Base-by-base conservation (phyloP, 37 sponge, comb jelly and placozoan species). In the Cladorhizidae sp. region DNA sequence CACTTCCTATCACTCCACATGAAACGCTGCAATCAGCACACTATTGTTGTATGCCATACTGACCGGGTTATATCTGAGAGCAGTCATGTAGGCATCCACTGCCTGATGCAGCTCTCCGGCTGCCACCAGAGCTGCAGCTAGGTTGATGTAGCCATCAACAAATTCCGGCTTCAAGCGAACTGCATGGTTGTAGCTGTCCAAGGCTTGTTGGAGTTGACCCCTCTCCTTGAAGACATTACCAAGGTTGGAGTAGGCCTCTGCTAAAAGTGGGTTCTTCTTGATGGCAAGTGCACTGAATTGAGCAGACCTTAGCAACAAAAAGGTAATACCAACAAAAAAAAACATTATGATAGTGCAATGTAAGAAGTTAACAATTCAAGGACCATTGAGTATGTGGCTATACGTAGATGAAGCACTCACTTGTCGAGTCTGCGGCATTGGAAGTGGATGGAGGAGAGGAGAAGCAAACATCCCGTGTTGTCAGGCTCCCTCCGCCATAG, bases 181-280 rank as follows among this genome's bases (percentile, higher is more conserved):
- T 31, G 99, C 99, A 74, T 96, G 93, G 55, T 83, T 87, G 77
- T 98, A 98, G 80, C 91, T 85, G 54, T 98, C 93, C 65, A 98
- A 81, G 0, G 99, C 99, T 55, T 94, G 89, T 26, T 79, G 81
- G 15, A 98, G 85, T 83, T 96, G 92, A 1, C 95, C 95, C 43
- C 85, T 93, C 83, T 98, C 99, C 50, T 98, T 98, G 83, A 82
- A 98, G 12, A 98, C 99, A 57, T 98, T 98, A 21, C 99, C 99
- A 18, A 98, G 85, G 75, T 98, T 98, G 33, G 99, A 98, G 76
- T 96, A 98, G 50, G 99, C 99, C 75, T 98, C 99, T 2, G 99
- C 96, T 0, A 98, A 82, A 12, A 80, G 59, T 38, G 97, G 99
- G 72, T 98, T 98, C 87, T 92, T 88, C 93, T 96, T 98, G 59